Evolutionary conservation across 2,888 invertebrate species (phyloP), one percentile per base, ranked within the genome.

Genomic region (Meloe dianella): DNA sequence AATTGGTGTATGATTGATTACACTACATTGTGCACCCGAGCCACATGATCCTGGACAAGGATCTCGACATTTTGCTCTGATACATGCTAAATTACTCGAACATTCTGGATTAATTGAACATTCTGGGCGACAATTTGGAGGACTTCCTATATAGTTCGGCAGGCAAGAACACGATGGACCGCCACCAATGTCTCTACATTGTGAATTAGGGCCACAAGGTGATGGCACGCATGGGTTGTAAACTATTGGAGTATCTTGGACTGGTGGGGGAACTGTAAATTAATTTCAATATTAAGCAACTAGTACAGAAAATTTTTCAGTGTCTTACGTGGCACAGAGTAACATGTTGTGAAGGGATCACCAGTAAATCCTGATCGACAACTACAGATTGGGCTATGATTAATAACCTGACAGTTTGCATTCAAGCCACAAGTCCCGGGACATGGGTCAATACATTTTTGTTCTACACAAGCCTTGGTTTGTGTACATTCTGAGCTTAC

Each of bases 381-480:
- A 63, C 85, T 84, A 76, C 90, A 90, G 72, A 88, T 87, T 1
- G 90, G 88, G 61, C 86, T 86, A 73, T 90, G 89, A 74, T 88
- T 89, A 27, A 87, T 83, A 0, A 89, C 87, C 68, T 85, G 84
- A 71, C 89, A 89, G 41, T 85, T 79, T 4, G 89, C 88, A 70
- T 84, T 85, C 30, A 85, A 77, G 51, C 88, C 89, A 75, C 87
- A 86, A 41, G 91, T 89, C 57, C 92, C 92, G 9, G 89, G 89
- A 72, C 92, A 93, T 27, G 92, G 92, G 79, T 92, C 89, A 17
- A 87, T 82, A 77, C 93, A 93, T 83, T 90, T 91, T 75, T 90
- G 89, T 74, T 90, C 90, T 14, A 89, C 84, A 77, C 93, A 93
- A n/a, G 92, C 90, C 74, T 87, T 84, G 73, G 87, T 87, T 57